Conservation (phyloP, 2,888 invertebrate species). For the Melieria omissa region DNA sequence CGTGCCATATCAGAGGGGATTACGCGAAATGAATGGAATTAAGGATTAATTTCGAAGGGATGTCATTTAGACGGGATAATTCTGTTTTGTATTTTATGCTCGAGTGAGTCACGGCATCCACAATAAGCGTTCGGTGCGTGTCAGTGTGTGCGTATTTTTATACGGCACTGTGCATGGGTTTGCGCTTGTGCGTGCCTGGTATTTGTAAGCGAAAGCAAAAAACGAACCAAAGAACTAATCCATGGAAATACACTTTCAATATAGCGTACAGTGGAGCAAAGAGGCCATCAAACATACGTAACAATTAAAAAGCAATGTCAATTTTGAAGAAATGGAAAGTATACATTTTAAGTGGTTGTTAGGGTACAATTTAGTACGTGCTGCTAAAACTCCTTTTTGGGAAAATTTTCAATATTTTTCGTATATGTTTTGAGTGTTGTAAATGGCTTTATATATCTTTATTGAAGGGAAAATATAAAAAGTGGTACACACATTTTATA, state of each 20-base stretch:
- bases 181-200: slow-evolving; percentile 36
- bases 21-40: slow-evolving; percentile 67
- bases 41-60: slow-evolving; percentile 68
- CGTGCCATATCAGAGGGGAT: slow-evolving; percentile 63
- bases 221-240: slow-evolving; percentile 24
- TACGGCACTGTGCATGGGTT: too few species aligned
- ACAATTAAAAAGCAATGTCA: too few species aligned
- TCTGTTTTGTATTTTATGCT: slow-evolving; percentile 58
- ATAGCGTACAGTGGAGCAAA: slow-evolving; percentile 16
- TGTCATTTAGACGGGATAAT: slow-evolving; percentile 67
- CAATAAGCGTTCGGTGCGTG: slow-evolving; percentile 27
- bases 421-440: too few species aligned
- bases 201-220: slow-evolving; percentile 39
- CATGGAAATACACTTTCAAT: slow-evolving; percentile 27
- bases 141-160: not conserved
- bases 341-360: too few species aligned
- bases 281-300: not conserved
- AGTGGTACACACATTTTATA: too few species aligned
- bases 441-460: too few species aligned
- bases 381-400: too few species aligned
- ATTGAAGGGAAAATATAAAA: too few species aligned
- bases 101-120: slow-evolving; percentile 48
- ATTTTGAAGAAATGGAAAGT: too few species aligned
- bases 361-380: too few species aligned
- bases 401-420: too few species aligned